Evolutionary conservation across 2,113 vertebrate genomes (phyloP), one percentile per base, ranked within the genome.

Genomic region (Copsychus sechellarum): DNA sequence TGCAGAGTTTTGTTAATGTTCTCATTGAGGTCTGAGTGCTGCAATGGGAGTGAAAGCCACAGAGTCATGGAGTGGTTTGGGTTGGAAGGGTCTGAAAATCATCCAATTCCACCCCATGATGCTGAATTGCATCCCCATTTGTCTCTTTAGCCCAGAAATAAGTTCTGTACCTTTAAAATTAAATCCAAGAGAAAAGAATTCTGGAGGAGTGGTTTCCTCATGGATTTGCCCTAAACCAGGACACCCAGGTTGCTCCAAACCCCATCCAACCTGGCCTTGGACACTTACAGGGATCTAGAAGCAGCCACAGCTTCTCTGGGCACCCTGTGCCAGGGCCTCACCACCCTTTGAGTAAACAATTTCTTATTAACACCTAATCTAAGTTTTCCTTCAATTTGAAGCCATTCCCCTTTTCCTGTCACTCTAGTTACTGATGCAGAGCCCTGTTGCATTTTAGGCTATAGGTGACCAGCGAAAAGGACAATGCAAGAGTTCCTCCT

Each of bases 251-350:
- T 17, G 11, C 24, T 67, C 43, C 36, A 9, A 73, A 7, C 28
- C 19, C 22, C 13, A 29, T 29, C 24, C 61, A n/a, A 1, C 13
- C 5, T 53, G n/a, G 24, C 16, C 33, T 25, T n/a, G 53, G 16
- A 1, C 33, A 53, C 20, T 66, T 0, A 8, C 53, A 81, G 38
- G 23, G 13, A 53, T 45, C 15, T 51, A 74, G 33, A 7, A 14
- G 10, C 28, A 81, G 43, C 45, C 53, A n/a, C 33, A 73, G 22
- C 23, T 38, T 0, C 45, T 38, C 28, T 58, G 60, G 23, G 22
- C 6, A n/a, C 1, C 14, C 34, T 65, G 31, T 19, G 12, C 43
- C 31, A 48, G 57, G 5, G 8, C 6, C 19, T 60, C 0, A 0
- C 6, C 21, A 61, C 5, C 24, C 40, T 69, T 6, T 22, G 12